Base-by-base conservation (phyloP, 2,888 invertebrate genomes). In the Merodon equestris region DNA sequence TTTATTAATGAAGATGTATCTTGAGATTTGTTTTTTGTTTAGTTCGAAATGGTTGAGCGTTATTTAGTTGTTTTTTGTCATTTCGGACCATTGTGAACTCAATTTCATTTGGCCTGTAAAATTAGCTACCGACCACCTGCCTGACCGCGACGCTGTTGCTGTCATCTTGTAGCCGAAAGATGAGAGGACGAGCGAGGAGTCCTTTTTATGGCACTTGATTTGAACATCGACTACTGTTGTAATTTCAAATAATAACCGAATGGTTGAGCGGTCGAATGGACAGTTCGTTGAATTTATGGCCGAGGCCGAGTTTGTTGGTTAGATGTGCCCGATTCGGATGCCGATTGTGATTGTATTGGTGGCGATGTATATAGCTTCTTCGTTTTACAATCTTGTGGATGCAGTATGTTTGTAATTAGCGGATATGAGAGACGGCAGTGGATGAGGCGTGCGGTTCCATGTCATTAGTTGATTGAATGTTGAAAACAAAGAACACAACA, bases 1-100 rank as follows among this genome's bases (percentile, higher is more conserved):
- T 4, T 58, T 70, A 63, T 63, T 68, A 60, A 74, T 63, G 61
- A 74, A 75, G 68, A 75, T 75, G 70, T 70, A 64, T 57, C n/a
- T n/a, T n/a, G n/a, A n/a, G n/a, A n/a, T n/a, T n/a, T n/a, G n/a
- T n/a, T n/a, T n/a, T n/a, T n/a, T n/a, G n/a, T n/a, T n/a, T n/a
- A n/a, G n/a, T n/a, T n/a, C n/a, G n/a, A n/a, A n/a, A n/a, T n/a
- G n/a, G n/a, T 14, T 1, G 4, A 19, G 45, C 17, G 10, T 44
- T 50, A n/a, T n/a, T n/a, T n/a, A n/a, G n/a, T n/a, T 13, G 27
- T 18, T 12, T 7, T 12, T 57, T 58, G 53, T 40, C 64, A 34
- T 54, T 45, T 50, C 54, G 50, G 45, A 61, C 67, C 61, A 61
- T 67, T 74, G 67, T 68, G 61, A 34, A 57, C 48, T 57, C 51